Conservation (phyloP, 2,797 vertebrate genomes). For the Mergus octosetaceus region DNA sequence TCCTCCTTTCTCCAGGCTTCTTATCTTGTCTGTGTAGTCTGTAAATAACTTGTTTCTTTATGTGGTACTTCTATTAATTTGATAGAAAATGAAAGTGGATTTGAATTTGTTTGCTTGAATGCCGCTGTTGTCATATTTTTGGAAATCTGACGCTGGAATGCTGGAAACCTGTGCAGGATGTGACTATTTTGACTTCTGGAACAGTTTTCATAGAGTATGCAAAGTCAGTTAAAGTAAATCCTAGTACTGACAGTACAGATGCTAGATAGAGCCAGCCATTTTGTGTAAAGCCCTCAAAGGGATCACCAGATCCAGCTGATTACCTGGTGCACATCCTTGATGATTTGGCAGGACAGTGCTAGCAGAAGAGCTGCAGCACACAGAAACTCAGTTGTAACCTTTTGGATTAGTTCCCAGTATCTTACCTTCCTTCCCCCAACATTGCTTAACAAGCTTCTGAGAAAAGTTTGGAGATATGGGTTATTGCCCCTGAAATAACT, state of each 20-base stretch:
- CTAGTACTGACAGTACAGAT: rapidly evolving
- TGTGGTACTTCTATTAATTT: not conserved
- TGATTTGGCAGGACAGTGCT: rapidly evolving
- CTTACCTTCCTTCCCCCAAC: not conserved
- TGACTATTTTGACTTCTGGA: not conserved
- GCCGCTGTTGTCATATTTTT: not conserved
- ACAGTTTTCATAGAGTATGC: not conserved
- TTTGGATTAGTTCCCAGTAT: not conserved
- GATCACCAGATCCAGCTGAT: not conserved
- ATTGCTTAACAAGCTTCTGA: not conserved
- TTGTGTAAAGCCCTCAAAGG: not conserved
- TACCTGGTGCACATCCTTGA: not conserved
- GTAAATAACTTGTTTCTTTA: not conserved
- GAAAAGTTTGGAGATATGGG: not conserved
- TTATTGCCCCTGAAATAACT: conserved; percentile 35
- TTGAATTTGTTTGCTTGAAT: not conserved
- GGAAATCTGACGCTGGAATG: not conserved
- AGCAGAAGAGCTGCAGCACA: not conserved
- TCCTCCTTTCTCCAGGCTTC: too few relatives aligned
- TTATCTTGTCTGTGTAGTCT: not conserved
- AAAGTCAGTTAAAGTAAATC: not conserved
- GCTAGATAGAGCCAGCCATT: not conserved
- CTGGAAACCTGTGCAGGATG: not conserved
- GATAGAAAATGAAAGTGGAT: not conserved
- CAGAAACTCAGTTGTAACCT: not conserved